phyloP scores from a whole-genome alignment of 2,113 vertebrate genomes.

The Calidris pygmaea region DNA sequence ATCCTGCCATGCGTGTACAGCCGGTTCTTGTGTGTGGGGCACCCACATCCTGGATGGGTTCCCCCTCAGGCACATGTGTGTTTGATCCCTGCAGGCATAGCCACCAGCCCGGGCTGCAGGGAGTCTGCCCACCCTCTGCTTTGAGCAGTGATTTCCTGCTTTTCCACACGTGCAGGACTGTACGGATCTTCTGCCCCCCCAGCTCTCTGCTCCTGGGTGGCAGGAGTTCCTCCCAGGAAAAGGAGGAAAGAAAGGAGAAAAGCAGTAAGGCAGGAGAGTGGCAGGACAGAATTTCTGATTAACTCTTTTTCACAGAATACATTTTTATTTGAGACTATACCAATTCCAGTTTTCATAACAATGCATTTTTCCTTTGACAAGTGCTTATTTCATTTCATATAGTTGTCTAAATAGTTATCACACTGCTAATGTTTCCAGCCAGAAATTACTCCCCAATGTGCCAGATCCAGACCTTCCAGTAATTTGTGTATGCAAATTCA shows the following conservation, averaged over 20 bases:
- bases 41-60: neutral
- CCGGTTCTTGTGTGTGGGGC: neutral
- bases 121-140: neutral
- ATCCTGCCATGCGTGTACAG: accelerated
- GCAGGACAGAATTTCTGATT: neutral
- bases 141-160: neutral
- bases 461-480: slow-evolving; percentile 43
- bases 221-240: neutral
- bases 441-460: slow-evolving; percentile 12
- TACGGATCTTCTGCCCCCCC: neutral
- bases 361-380: slow-evolving; percentile 35
- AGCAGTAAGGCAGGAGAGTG: neutral
- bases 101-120: neutral
- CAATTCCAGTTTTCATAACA: slow-evolving; percentile 16
- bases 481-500: slow-evolving; percentile 60
- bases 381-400: slow-evolving; percentile 25
- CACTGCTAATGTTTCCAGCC: slow-evolving; percentile 15
- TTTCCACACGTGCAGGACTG: neutral
- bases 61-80: accelerated
- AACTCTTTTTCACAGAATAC: neutral
- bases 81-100: neutral
- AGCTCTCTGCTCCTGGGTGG: neutral
- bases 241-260: neutral
- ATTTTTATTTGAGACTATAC: neutral
- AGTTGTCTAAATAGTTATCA: slow-evolving; percentile 52